Evolutionary conservation across 2,888 invertebrate genomes (phyloP).

Genomic region (Ceriagrion tenellum): DNA sequence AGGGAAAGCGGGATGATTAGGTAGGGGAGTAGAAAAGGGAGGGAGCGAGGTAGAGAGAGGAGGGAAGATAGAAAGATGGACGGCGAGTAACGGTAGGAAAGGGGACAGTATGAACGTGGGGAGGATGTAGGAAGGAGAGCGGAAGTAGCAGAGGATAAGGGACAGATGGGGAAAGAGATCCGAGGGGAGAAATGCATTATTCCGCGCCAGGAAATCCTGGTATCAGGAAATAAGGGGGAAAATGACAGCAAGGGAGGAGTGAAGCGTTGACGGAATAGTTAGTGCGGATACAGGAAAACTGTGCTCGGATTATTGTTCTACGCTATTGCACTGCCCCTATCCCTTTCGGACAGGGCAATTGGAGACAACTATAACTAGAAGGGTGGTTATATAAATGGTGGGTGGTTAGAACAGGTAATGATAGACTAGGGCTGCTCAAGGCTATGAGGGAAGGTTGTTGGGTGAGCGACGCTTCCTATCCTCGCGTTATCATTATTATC

Average conservation of each 20-base stretch:
- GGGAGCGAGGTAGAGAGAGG: background rate
- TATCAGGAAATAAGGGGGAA: background rate
- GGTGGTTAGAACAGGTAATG: no score
- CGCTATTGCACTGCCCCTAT: no score
- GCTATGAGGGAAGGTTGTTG: no score
- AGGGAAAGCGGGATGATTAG: slow-evolving; percentile 5
- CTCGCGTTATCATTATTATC: no score
- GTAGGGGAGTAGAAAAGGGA: background rate
- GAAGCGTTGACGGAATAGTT: background rate
- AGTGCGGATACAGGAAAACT: background rate
- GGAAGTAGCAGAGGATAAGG: background rate
- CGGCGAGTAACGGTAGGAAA: background rate
- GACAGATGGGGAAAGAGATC: background rate
- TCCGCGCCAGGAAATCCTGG: background rate
- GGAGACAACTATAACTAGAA: no score
- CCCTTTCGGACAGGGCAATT: no score
- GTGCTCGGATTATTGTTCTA: no score
- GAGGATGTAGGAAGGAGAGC: background rate
- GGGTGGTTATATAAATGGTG: no score
- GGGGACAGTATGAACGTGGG: background rate
- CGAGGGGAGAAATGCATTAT: background rate
- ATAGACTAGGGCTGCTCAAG: no score
- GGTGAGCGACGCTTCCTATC: no score
- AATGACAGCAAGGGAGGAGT: background rate
- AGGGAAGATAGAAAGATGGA: background rate